A percentile compares a stretch with the other conserved stretches of the same genome.
These are phyloP conservation scores for Drosophila murphyi DNA, from an alignment of 1,140 invertebrate species.

Conservation along the genomic window DNA sequence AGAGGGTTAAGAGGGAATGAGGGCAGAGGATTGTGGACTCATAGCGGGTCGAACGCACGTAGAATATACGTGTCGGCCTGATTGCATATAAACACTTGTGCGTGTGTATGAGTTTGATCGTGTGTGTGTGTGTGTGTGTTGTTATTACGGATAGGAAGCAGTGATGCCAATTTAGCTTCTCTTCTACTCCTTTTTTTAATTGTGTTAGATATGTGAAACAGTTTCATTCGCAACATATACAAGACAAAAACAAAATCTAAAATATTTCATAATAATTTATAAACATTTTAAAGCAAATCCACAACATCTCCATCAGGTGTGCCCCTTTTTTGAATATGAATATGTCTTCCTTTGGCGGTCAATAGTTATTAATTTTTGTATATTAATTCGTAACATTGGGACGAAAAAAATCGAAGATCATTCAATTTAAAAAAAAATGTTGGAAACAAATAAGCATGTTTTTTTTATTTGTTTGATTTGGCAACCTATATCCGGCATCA, in stretches of 20 bases:
- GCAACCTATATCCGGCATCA: neutral
- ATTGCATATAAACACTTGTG: conserved; percentile 76
- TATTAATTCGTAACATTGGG: no score
- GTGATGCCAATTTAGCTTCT: neutral
- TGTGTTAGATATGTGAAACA: neutral
- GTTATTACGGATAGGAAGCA: conserved; percentile 3
- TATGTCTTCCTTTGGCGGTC: no score
- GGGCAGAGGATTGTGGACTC: neutral
- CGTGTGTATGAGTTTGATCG: conserved; percentile 14
- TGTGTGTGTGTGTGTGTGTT: conserved; percentile 17
- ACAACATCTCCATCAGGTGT: no score
- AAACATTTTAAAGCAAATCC: no score
- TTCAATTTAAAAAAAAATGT: no score
- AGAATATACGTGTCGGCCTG: conserved; percentile 73
- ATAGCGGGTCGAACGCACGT: conserved; percentile 53
- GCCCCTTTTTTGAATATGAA: no score
- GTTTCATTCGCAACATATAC: neutral
- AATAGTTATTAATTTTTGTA: no score
- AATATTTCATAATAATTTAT: no score
- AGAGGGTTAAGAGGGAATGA: neutral
- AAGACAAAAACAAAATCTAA: no score
- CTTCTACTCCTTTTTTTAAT: neutral
- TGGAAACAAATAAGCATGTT: no score
- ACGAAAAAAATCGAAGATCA: no score
- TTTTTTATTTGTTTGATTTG: neutral